Base-by-base conservation (phyloP, 2,797 vertebrate species). In the Arnoldichthys spilopterus region DNA sequence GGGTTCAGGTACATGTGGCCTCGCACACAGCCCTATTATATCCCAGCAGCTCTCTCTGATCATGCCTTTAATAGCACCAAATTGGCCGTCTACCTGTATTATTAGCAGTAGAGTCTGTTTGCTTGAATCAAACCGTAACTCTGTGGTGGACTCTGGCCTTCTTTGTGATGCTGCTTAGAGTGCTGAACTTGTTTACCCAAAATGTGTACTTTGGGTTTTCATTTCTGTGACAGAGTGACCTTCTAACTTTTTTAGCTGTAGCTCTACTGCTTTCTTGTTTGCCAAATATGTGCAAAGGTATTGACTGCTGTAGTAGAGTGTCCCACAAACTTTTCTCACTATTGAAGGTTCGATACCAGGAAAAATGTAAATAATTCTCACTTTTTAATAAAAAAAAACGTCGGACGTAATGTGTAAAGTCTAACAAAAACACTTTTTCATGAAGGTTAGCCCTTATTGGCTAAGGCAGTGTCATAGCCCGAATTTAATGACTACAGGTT, bases 11-110 rank as follows among this genome's bases (percentile, higher is more conserved):
- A 66, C 28, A 53, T 63, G 72, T 62, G 72, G 56, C 66, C 78
- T 75, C 66, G 49, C 58, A 70, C 64, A 47, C 74, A 76, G 79
- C 59, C 49, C 67, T 76, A 37, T 76, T 81, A 76, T 49, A 51
- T 76, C 37, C 70, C 28, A 20, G 71, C 58, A 49, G n/a, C 40
- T 77, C 78, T 82, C 72, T 76, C 71, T 71, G 68, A 79, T 77
- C 83, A 81, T 73, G 77, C 79, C 83, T 85, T 85, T 85, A 84
- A 80, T 72, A 85, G 81, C 58, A 78, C 83, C 72, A 83, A 85
- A 83, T 82, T 81, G 82, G 62, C 76, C 62, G 75, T 72, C 70
- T 77, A 58, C 69, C 64, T 80, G 76, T 80, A 79, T 85, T 85
- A 82, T 83, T 69, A 40, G 76, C 74, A 72, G 72, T 74, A 61